Evolutionary conservation across 2,113 vertebrate genomes (phyloP), one percentile per base, ranked within the genome.

Genomic region (Zingel zingel): DNA sequence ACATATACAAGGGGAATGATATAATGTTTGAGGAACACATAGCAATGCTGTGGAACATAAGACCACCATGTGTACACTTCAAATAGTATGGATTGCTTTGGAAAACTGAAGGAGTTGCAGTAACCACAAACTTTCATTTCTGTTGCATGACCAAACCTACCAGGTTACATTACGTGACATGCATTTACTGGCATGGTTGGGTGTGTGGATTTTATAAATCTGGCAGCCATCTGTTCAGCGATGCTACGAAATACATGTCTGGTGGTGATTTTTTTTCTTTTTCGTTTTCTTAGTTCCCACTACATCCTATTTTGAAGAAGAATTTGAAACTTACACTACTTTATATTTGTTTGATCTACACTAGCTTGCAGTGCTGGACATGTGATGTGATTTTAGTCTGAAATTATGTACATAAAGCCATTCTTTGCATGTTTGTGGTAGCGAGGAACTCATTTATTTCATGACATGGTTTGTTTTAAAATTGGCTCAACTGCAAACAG

Each of bases 211-310:
- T 3, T 43, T 3, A 43, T 43, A 11, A 10, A 43, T 86, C 83
- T 89, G 81, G 72, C 78, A 48, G 63, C 78, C 81, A 77, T 83
- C 50, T 88, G 84, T 79, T 79, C 33, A 19, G 43, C 19, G 15
- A 4, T 47, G 43, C 21, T 13, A 58, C 39, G 15, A 51, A 80
- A 71, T 72, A 62, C 50, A 80, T 27, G 33, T n/a, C 63, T 75
- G 45, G 5, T 48, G 11, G 1, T 16, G 21, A 33, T 61, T 82
- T 43, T 30, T 8, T 27, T 23, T 57, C 0, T 11, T 11, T n/a
- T n/a, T 57, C n/a, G n/a, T 27, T 14, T 43, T 43, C 39, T 43
- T 43, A 1, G 5, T 30, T 6, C n/a, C 12, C 2, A 64, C 33
- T 79, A 50, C n/a, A 45, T 82, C 64, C 67, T 78, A 25, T 83